Percentiles rank a stretch among this genome's conserved stretches.
Evolutionary conservation across 2,888 invertebrate species (phyloP).

Genomic region (Dusona sp.): DNA sequence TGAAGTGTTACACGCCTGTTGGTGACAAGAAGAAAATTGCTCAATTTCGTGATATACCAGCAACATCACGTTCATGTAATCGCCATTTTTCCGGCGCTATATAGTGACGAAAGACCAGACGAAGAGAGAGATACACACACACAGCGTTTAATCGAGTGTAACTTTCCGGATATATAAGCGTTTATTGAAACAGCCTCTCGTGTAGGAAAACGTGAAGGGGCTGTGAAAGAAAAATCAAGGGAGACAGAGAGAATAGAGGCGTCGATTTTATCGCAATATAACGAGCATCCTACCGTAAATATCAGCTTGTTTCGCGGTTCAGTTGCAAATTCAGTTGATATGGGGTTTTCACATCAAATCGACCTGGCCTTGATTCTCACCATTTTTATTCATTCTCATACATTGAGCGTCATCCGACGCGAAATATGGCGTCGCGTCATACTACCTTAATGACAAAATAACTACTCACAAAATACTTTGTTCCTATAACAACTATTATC

Average conservation of each 20-base stretch:
- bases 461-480: no score
- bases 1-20: neutral
- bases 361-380: neutral
- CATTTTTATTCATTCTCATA: neutral
- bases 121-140: conserved; percentile 18
- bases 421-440: no score
- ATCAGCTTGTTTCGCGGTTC: conserved; percentile 64
- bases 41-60: conserved; percentile 43
- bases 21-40: conserved; percentile 43
- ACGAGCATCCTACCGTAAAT: conserved; percentile 61
- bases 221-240: neutral
- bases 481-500: no score
- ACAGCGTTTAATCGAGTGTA: conserved; percentile 55
- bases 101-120: conserved; percentile 29
- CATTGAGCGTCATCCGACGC: no score
- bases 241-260: conserved; percentile 8
- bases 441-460: no score
- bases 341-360: neutral
- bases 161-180: conserved; percentile 54
- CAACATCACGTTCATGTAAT: conserved; percentile 41
- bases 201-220: conserved; percentile 37
- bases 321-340: conserved; percentile 55
- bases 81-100: conserved; percentile 41
- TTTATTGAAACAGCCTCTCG: conserved; percentile 51
- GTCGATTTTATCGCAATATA: conserved; percentile 62